A percentile compares a stretch with the other conserved stretches of the same genome.
Evolutionary conservation across 2,113 vertebrate genomes (phyloP).

Genomic region (Puntigrus tetrazona): DNA sequence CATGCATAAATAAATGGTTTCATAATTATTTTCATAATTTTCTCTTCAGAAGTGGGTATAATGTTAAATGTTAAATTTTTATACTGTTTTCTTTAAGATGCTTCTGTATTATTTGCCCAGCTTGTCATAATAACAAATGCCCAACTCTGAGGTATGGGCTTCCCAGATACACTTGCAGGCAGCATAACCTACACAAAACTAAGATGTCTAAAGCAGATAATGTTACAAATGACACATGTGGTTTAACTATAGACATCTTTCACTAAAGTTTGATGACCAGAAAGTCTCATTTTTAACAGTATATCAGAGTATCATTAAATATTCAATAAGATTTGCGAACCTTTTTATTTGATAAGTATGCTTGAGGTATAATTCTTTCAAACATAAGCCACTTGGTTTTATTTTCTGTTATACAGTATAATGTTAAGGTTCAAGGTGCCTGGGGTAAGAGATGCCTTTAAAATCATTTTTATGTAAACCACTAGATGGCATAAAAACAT

Average conservation of each 20-base stretch:
- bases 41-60: background rate
- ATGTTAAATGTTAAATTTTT: background rate
- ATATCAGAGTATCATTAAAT: background rate
- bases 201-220: too few species aligned
- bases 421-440: too few species aligned
- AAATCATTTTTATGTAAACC: too few species aligned
- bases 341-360: background rate
- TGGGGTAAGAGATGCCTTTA: too few species aligned
- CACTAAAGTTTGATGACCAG: background rate
- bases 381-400: background rate
- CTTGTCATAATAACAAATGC: too few species aligned
- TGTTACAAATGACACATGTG: too few species aligned
- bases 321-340: background rate
- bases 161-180: too few species aligned
- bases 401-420: background rate
- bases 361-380: background rate
- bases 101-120: background rate
- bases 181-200: too few species aligned
- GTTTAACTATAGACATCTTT: too few species aligned
- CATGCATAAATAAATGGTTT: background rate
- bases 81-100: background rate
- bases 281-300: background rate
- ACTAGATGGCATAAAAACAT: too few species aligned
- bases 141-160: too few species aligned
- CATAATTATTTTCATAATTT: background rate